phyloP scores from a whole-genome alignment of 2,113 vertebrate species.

The Pollimyrus isidori region DNA sequence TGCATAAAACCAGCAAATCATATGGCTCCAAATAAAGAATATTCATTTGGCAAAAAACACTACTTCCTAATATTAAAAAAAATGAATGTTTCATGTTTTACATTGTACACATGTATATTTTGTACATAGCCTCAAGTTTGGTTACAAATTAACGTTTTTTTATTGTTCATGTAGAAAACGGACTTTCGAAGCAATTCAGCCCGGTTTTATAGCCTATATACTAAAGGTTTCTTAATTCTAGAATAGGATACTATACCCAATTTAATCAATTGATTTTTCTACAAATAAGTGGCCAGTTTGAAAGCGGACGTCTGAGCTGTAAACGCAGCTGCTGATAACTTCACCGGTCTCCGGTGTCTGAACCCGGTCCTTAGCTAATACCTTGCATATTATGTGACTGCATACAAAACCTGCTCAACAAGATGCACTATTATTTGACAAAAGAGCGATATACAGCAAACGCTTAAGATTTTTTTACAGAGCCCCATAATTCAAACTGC shows the following conservation, averaged over 20 bases:
- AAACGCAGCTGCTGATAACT: background rate
- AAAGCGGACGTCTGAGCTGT: background rate
- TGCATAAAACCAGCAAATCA: background rate
- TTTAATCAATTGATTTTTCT: conserved; percentile 1
- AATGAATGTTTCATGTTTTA: background rate
- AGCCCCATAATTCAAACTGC: background rate
- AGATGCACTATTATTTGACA: background rate
- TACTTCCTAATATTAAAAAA: background rate
- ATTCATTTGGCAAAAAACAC: background rate
- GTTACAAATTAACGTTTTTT: background rate
- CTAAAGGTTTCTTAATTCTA: background rate
- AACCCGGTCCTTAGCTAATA: background rate
- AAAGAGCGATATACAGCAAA: background rate
- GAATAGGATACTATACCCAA: background rate
- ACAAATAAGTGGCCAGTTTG: background rate
- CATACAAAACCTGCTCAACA: background rate
- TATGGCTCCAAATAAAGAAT: background rate
- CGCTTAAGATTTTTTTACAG: background rate
- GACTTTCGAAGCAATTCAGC: background rate
- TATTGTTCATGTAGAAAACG: background rate
- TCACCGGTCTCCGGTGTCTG: background rate
- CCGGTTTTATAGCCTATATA: background rate
- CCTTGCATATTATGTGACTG: background rate
- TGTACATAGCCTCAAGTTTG: background rate
- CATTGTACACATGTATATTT: background rate